A percentile compares a stretch with the other conserved stretches of the same genome.
These are phyloP conservation scores for Stigmatopora argus DNA, from an alignment of 2,113 vertebrate species.

Conservation along the genomic window DNA sequence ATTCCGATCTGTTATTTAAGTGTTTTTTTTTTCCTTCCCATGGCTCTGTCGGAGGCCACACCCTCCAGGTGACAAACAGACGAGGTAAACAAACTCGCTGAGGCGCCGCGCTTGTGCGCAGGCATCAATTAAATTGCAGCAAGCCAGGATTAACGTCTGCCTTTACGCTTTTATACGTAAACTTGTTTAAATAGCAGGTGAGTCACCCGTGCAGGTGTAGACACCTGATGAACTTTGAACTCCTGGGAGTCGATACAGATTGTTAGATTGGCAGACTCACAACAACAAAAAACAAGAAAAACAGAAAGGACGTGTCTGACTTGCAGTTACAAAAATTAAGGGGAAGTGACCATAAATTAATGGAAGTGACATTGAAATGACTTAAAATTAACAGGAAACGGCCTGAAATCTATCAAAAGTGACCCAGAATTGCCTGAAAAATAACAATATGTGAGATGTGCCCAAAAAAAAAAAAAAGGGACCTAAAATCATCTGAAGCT, in stretches of 20 bases:
- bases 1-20: slow-evolving; percentile 39
- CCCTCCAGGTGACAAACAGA: slow-evolving; percentile 62
- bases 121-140: slow-evolving; percentile 50
- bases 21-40: slow-evolving; percentile 1
- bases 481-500: no score
- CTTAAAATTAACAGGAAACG: no score
- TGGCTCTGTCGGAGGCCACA: slow-evolving; percentile 14
- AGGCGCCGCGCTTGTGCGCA: slow-evolving; percentile 19
- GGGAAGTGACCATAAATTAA: no score
- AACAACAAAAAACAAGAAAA: no score
- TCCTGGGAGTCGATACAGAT: neutral
- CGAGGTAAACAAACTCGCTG: slow-evolving; percentile 49
- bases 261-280: no score
- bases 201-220: slow-evolving; percentile 49
- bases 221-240: neutral
- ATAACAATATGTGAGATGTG: no score
- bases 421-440: no score
- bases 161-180: slow-evolving; percentile 29
- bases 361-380: no score
- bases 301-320: no score
- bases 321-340: no score
- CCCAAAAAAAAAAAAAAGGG: no score
- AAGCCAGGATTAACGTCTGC: slow-evolving; percentile 42
- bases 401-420: no score
- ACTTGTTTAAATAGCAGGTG: slow-evolving; percentile 61